phyloP scores from a whole-genome alignment of 1,140 invertebrate genomes.

The Mactra quadrangularis region DNA sequence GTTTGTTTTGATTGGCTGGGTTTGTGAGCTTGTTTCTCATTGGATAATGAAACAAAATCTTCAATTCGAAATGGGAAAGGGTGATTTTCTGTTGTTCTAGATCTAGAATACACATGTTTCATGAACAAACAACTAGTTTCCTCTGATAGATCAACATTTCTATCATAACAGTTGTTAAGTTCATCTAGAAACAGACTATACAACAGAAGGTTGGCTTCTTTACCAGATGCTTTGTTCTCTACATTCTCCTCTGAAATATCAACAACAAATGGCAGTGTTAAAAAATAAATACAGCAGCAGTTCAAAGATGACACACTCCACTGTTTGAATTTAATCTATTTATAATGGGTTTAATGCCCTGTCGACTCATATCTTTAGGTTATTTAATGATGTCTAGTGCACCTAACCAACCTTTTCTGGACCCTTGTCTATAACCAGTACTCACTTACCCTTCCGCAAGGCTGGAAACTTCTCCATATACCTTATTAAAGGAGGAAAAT shows the following conservation, averaged over 20 bases:
- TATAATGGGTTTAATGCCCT: too few species aligned
- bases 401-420: too few species aligned
- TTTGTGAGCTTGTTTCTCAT: constrained; percentile 26
- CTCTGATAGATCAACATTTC: constrained; percentile 86
- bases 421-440: too few species aligned
- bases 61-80: constrained; percentile 70
- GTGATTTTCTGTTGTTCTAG: constrained; percentile 56
- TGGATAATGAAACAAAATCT: neutral
- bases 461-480: too few species aligned
- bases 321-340: too few species aligned
- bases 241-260: neutral
- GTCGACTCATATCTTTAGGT: too few species aligned
- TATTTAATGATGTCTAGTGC: too few species aligned
- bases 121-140: constrained; percentile 86
- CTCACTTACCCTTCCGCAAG: too few species aligned
- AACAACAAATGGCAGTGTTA: too few species aligned
- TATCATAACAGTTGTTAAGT: constrained; percentile 86
- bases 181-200: constrained; percentile 87
- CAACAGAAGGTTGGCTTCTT: constrained; percentile 86
- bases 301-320: too few species aligned
- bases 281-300: too few species aligned
- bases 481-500: too few species aligned
- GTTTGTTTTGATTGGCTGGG: constrained; percentile 19
- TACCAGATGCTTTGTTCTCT: constrained; percentile 43
- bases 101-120: constrained; percentile 82